Evolutionary conservation across 2,888 invertebrate species (phyloP).

Genomic region (Cephus pygmeus): DNA sequence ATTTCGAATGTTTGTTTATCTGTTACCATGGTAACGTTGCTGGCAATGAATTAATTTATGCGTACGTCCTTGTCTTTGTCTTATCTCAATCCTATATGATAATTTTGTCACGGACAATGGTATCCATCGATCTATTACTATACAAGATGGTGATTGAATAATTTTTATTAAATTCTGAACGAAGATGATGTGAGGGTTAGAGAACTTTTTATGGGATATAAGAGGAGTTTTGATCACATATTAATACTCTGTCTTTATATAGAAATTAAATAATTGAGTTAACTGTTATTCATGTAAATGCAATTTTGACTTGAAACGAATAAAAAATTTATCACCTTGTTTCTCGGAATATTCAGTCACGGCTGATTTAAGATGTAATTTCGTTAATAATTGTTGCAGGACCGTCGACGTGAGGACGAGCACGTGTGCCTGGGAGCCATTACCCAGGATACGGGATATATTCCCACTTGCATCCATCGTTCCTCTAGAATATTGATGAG

Average conservation of each 20-base stretch:
- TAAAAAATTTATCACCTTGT: constrained; percentile 1
- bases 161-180: background rate
- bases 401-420: constrained; percentile 4
- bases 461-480: background rate
- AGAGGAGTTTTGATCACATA: background rate
- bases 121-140: background rate
- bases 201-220: background rate
- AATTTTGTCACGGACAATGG: background rate
- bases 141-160: background rate
- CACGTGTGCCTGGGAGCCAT: constrained; percentile 6
- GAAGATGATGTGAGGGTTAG: background rate
- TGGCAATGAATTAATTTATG: background rate
- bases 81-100: background rate
- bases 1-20: background rate
- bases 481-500: constrained; percentile 49
- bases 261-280: background rate
- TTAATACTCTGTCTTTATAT: background rate
- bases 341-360: constrained; percentile 12
- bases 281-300: background rate
- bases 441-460: constrained; percentile 11
- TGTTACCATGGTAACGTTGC: background rate
- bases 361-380: constrained; percentile 13
- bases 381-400: constrained; percentile 11
- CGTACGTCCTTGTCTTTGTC: background rate
- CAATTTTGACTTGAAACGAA: background rate